Percentiles rank a stretch among this genome's conserved stretches.
Evolutionary conservation across 2,113 vertebrate genomes (phyloP).

Genomic region (Podiceps cristatus): DNA sequence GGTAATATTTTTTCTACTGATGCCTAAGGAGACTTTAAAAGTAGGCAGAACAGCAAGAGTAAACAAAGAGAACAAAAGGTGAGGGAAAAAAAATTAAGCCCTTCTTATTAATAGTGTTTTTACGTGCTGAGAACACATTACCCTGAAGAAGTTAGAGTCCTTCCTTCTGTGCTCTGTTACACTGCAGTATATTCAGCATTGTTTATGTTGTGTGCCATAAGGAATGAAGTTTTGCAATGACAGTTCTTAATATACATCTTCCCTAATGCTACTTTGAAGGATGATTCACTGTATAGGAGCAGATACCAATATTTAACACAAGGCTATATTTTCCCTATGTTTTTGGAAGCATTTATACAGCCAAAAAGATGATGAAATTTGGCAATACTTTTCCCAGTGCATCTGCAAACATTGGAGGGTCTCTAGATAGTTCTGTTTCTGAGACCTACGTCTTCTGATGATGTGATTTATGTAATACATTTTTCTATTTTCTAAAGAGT

Average conservation of each 20-base stretch:
- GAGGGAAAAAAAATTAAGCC: not conserved
- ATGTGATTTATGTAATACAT: not conserved
- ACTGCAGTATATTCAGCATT: not conserved
- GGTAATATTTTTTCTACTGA: not conserved
- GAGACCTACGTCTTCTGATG: not conserved
- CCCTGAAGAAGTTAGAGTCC: not conserved
- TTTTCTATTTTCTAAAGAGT: not conserved
- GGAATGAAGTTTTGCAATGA: not conserved
- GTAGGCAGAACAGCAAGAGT: not conserved
- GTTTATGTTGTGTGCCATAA: not conserved
- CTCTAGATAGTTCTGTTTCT: not conserved
- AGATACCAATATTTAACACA: not conserved
- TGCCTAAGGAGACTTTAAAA: not conserved
- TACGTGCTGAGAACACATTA: not conserved
- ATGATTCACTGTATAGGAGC: not conserved
- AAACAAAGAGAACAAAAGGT: not conserved
- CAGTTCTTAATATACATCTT: not conserved
- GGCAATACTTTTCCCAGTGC: not conserved
- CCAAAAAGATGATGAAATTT: not conserved
- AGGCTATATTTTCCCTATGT: not conserved
- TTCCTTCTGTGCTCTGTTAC: not conserved
- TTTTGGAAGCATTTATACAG: not conserved
- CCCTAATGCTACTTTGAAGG: not conserved
- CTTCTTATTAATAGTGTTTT: not conserved
- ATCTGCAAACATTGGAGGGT: not conserved